Evolutionary conservation across 2,113 vertebrate species (phyloP).

Genomic region (Ptilorrhoa leucosticta): DNA sequence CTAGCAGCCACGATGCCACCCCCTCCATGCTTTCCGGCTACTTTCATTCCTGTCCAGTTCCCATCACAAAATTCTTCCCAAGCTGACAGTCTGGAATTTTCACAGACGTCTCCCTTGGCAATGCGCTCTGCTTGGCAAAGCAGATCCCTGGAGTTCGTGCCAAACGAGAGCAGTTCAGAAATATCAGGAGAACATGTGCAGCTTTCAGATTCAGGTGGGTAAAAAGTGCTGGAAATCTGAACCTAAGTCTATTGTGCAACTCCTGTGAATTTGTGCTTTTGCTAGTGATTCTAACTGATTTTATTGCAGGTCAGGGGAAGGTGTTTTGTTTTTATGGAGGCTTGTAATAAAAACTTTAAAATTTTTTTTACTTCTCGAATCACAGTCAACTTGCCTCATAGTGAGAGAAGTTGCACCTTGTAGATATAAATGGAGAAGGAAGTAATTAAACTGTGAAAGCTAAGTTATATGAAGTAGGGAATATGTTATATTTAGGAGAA

Average conservation of each 20-base stretch:
- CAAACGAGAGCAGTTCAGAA: neutral
- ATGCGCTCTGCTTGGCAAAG: neutral
- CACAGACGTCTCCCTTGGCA: neutral
- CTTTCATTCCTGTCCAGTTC: neutral
- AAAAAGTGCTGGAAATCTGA: neutral
- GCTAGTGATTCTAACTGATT: neutral
- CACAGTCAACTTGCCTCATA: neutral
- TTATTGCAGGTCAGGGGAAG: neutral
- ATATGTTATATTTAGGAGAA: neutral
- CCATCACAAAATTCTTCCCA: neutral
- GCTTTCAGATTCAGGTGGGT: neutral
- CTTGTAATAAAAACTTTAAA: neutral
- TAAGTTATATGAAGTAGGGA: neutral
- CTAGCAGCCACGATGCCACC: neutral
- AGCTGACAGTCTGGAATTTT: neutral
- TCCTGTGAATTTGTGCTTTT: neutral
- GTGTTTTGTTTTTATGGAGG: neutral
- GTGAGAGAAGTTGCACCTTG: neutral
- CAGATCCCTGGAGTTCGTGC: accelerated
- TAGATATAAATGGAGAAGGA: neutral
- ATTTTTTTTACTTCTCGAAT: neutral
- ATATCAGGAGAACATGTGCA: neutral
- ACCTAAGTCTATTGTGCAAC: neutral
- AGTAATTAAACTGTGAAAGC: neutral
- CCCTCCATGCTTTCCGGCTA: neutral